Percentiles rank a stretch among this genome's conserved stretches.
Conservation (phyloP, 2,113 vertebrate genomes). For the Macrotis lagotis region DNA sequence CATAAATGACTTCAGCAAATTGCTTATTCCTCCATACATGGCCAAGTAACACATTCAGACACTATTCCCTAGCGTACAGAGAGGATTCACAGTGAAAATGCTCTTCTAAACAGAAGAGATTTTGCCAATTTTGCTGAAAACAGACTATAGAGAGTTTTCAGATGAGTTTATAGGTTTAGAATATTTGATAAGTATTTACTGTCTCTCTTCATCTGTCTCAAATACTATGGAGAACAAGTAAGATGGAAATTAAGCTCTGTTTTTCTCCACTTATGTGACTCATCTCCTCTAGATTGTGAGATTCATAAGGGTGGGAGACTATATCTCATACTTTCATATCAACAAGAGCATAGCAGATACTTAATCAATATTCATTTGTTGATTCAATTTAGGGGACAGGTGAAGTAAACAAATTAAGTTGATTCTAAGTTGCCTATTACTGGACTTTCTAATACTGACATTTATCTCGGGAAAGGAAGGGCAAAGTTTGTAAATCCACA, state of each 20-base stretch:
- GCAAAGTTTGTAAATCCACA: slow-evolving; percentile 16
- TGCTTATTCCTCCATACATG: slow-evolving; percentile 15
- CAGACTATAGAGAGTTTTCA: neutral
- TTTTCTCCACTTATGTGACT: neutral
- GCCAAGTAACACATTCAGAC: slow-evolving; percentile 30
- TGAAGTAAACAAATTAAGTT: neutral
- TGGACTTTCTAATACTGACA: neutral
- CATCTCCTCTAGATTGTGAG: neutral
- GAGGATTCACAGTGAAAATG: slow-evolving; percentile 32
- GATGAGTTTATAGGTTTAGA: fast-evolving
- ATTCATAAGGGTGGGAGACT: neutral
- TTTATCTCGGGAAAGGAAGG: slow-evolving; percentile 46
- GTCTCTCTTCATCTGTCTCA: neutral
- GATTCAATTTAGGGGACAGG: neutral
- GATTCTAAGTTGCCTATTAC: neutral
- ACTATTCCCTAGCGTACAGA: neutral
- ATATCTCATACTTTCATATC: neutral
- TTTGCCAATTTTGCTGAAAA: neutral
- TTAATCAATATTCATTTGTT: neutral
- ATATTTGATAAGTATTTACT: neutral
- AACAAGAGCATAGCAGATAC: neutral
- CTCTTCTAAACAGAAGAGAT: slow-evolving; percentile 15
- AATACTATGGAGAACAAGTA: neutral
- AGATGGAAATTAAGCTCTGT: neutral
- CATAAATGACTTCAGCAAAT: slow-evolving; percentile 67